Evolutionary conservation across 1,140 invertebrate genomes (phyloP).

Genomic region (Penaeus vannamei): DNA sequence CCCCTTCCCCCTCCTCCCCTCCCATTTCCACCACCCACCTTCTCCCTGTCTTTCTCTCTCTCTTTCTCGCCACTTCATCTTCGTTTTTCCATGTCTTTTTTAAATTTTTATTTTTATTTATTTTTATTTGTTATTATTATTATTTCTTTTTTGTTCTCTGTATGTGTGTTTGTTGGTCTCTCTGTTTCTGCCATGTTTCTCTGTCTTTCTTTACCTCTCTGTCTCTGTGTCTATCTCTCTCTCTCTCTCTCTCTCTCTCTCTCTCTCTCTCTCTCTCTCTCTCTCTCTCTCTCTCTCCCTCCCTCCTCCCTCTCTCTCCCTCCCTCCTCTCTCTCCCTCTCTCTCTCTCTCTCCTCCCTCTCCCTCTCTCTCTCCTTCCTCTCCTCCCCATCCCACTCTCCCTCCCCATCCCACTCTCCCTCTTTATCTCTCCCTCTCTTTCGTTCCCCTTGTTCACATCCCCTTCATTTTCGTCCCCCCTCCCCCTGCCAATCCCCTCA

Average conservation of each 20-base stretch:
- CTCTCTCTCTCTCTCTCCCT: neutral
- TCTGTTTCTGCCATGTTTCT: neutral
- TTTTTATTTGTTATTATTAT: neutral
- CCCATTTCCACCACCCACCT: neutral
- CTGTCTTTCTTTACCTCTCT: neutral
- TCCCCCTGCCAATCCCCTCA: too few relatives aligned
- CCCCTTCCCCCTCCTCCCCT: neutral
- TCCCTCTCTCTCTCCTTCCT: neutral
- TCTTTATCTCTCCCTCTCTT: neutral
- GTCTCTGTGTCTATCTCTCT: neutral
- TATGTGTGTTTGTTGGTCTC: neutral
- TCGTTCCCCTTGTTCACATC: too few relatives aligned
- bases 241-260: neutral
- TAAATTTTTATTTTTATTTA: neutral
- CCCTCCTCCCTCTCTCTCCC: neutral
- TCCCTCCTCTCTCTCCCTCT: neutral
- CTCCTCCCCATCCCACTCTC: neutral
- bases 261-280: neutral
- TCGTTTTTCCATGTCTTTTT: neutral
- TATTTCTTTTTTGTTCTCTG: neutral
- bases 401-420: neutral
- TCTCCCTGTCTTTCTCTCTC: conserved; percentile 2
- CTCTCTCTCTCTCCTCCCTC: neutral
- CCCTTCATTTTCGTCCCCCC: too few relatives aligned
- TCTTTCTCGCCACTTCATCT: neutral